Conservation (phyloP, 2,888 invertebrate genomes). For the Athalia rosae region DNA sequence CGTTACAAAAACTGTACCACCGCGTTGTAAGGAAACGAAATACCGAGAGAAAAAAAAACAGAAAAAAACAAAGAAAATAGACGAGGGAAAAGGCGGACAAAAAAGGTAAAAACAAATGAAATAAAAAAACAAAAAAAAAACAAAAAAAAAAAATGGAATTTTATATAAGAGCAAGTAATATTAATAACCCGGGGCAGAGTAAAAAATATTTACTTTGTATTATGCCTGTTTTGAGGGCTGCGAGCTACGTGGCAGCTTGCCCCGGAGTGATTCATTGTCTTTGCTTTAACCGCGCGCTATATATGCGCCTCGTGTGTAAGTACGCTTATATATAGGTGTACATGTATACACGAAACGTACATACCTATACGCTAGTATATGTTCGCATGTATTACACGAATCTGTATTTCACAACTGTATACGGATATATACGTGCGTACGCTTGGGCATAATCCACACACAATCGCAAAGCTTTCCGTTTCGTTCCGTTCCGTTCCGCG, state of each 20-base stretch:
- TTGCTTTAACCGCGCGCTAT: slow-evolving; percentile 27
- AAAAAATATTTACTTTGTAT: slow-evolving; percentile 73
- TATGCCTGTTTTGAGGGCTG: slow-evolving; percentile 70
- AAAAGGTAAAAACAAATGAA: too few species aligned
- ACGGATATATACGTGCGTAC: too few species aligned
- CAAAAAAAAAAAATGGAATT: not conserved
- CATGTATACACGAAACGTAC: not conserved
- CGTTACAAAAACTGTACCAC: slow-evolving; percentile 6
- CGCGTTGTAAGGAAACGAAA: not conserved
- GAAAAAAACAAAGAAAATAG: slow-evolving; percentile 45
- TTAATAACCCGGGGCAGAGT: slow-evolving; percentile 72
- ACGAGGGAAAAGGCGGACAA: slow-evolving; percentile 39
- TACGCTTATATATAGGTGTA: not conserved
- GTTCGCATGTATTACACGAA: slow-evolving; percentile 2
- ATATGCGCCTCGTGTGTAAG: not conserved
- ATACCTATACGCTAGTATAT: slow-evolving; percentile 12
- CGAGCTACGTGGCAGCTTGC: slow-evolving; percentile 67
- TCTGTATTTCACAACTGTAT: slow-evolving; percentile 23
- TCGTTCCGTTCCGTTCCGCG: too few species aligned
- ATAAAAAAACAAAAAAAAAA: too few species aligned
- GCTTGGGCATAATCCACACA: too few species aligned
- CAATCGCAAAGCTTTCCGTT: too few species aligned
- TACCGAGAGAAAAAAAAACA: slow-evolving; percentile 49
- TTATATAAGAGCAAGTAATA: slow-evolving; percentile 62
- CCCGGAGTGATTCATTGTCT: slow-evolving; percentile 41